Conservation (phyloP, 1,140 invertebrate genomes). For the Ceratosolen solmsi region DNA sequence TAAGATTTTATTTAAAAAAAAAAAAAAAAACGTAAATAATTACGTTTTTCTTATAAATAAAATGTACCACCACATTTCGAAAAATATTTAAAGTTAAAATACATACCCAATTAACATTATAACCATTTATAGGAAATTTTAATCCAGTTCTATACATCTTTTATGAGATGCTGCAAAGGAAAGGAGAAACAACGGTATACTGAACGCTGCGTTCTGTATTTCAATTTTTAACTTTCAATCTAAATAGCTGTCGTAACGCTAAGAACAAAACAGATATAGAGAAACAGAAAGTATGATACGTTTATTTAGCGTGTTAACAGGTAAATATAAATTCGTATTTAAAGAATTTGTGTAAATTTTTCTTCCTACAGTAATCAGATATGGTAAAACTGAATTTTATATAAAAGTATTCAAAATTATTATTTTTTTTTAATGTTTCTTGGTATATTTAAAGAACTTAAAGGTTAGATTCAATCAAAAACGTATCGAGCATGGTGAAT, state of each 20-base stretch:
- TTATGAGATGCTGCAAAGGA: conserved; percentile 63
- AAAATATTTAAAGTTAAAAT: not conserved
- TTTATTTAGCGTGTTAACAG: conserved; percentile 56
- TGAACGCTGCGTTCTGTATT: conserved; percentile 55
- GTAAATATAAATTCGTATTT: conserved; percentile 53
- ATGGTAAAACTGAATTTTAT: not conserved
- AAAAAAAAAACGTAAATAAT: no score
- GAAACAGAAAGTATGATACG: conserved; percentile 63
- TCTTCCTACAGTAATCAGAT: not conserved
- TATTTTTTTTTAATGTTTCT: not conserved
- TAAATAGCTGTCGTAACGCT: not conserved
- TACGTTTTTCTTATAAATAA: no score
- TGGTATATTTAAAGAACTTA: not conserved
- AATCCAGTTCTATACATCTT: conserved; percentile 72
- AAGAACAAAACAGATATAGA: conserved; percentile 23
- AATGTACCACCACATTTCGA: no score
- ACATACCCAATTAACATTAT: conserved; percentile 64
- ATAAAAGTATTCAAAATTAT: not conserved
- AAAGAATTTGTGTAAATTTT: conserved; percentile 22
- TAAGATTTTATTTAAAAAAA: no score
- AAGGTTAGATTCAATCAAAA: conserved; percentile 52
- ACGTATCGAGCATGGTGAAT: conserved; percentile 50
- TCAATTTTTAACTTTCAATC: not conserved
- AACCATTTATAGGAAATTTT: conserved; percentile 71
- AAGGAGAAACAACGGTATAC: conserved; percentile 64